Evolutionary conservation across 2,888 invertebrate genomes (phyloP), one percentile per base, ranked within the genome.

Genomic region (Tetheella fluctuosa): DNA sequence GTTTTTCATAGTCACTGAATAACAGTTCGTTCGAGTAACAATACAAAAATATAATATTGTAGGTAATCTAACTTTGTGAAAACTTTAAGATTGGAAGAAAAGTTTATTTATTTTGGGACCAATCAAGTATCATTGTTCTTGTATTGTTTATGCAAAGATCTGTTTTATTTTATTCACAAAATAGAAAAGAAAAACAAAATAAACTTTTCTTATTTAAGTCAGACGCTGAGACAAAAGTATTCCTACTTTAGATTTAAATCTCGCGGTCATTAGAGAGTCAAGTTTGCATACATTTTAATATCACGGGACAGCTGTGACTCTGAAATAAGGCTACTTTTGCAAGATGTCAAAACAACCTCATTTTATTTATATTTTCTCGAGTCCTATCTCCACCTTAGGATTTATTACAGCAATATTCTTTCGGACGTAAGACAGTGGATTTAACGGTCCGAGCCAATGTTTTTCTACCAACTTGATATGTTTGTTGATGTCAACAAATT

Each of bases 201-300:
- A 79, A 89, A 87, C 75, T 86, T 88, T 85, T 80, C 84, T 83
- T 86, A 82, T 88, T 85, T 79, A 83, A 85, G 77, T 84, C 77
- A 62, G 74, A 76, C 72, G 67, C 65, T 64, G 74, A 71, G 68
- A 74, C 75, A 76, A 84, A 84, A 82, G 81, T 78, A 79, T 76
- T 77, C 71, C 67, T 71, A 67, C 76, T 79, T 76, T 71, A 83
- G 82, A 88, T 88, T 88, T 84, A 84, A 87, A 88, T 86, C 80
- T 85, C 69, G 80, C 62, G 84, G 86, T 87, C 89, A 89, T 89
- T 90, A 87, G 84, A 83, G 78, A 81, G 80, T 77, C 76, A 76
- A 83, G 80, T 86, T 86, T 81, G 84, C 85, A 88, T 88, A 87
- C 81, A 90, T 90, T 90, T 90, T 87, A 87, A 88, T 88, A 88